Percentiles rank a stretch among this genome's conserved stretches.
phyloP scores from a whole-genome alignment of 2,113 vertebrate species.

The Synodontis membranacea region DNA sequence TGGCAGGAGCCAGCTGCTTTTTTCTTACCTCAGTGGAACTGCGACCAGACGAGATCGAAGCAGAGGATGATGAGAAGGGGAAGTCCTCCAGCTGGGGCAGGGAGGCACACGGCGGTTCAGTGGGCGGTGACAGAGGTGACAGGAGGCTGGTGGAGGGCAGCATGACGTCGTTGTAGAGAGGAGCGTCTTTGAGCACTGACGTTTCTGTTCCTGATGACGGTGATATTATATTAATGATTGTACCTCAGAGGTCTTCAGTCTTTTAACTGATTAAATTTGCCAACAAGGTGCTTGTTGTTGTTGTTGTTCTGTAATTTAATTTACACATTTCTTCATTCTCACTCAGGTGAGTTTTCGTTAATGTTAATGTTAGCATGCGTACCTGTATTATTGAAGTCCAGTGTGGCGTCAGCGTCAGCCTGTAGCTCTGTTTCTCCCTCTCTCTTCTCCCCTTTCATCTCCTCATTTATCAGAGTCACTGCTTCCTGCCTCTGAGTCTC shows the following conservation, averaged over 20 bases:
- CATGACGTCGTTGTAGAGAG: slow-evolving; percentile 96
- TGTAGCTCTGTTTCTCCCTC: slow-evolving; percentile 42
- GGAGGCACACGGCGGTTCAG: slow-evolving; percentile 79
- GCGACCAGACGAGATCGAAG: slow-evolving; percentile 68
- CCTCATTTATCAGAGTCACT: background rate
- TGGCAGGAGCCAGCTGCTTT: background rate
- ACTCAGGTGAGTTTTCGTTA: background rate
- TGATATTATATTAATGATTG: background rate
- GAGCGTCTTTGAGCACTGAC: slow-evolving; percentile 82
- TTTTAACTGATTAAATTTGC: no score
- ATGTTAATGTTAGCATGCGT: no score
- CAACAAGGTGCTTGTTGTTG: no score
- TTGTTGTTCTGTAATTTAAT: no score
- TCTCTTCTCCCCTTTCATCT: slow-evolving; percentile 58
- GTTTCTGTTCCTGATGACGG: slow-evolving; percentile 78
- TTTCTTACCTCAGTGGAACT: background rate
- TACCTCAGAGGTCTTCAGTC: no score
- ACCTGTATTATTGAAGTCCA: slow-evolving; percentile 89
- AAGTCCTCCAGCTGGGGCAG: slow-evolving; percentile 59
- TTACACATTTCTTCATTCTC: background rate
- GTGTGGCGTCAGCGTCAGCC: slow-evolving; percentile 81
- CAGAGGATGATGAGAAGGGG: slow-evolving; percentile 76
- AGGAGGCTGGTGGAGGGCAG: slow-evolving; percentile 86
- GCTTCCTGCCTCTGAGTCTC: slow-evolving; percentile 48
- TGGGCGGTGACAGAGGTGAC: slow-evolving; percentile 80